Base-by-base conservation (phyloP, 2,888 invertebrate species). In the Meandrusa payeni region DNA sequence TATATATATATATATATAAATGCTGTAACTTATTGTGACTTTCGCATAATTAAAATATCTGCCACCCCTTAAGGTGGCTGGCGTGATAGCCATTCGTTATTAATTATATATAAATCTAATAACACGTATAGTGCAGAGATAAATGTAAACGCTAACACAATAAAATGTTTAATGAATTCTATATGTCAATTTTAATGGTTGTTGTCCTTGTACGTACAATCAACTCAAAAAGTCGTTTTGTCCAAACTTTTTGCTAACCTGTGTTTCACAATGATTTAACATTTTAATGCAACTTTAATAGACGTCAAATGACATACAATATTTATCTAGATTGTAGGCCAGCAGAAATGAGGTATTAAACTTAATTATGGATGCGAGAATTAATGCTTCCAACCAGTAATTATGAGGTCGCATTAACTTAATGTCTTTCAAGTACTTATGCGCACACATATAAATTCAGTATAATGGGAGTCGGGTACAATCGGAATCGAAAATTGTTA, bases 361-460 rank as follows among this genome's bases (percentile, higher is more conserved):
- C 81, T 82, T 79, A 83, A 86, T 86, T 85, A 86, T 83, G 78
- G 82, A 83, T 78, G 77, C 78, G 82, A 73, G 86, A 80, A 86
- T 86, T 83, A 86, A 86, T 85, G 83, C 70, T 71, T 64, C 76
- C 72, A 74, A 72, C 73, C 69, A 78, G 85, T 85, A 85, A 86
- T 86, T 86, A 86, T 86, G 81, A 82, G 83, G 80, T 76, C 80
- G 76, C 80, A 82, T 86, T 86, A 85, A 81, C 63, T 85, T 82
- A 82, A 86, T 86, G 85, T 81, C 82, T 85, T 81, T 76, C 74
- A 71, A 68, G 72, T 70, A 68, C 53, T 48, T 53, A 55, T 41
- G 40, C 55, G 50, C 55, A 57, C 55, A 54, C 57, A 59, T 47
- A 56, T 50, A 55, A 46, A 55, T 51, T 52, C 51, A 52, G 50